Evolutionary conservation across 2,797 vertebrate genomes (phyloP).

Genomic region (Channallabes apus): DNA sequence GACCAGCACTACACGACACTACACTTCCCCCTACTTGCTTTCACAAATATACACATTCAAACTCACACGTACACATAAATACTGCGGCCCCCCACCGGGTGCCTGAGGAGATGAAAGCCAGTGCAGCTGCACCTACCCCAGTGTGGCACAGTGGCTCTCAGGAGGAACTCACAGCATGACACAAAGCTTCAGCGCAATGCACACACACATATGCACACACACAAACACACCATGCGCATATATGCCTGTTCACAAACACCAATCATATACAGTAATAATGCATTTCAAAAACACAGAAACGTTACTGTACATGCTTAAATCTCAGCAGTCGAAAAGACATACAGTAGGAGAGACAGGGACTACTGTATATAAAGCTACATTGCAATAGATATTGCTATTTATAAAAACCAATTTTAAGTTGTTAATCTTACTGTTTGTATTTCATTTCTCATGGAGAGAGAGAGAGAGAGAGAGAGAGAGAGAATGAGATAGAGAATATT

Average conservation of each 20-base stretch:
- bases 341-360: neutral
- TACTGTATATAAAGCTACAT: neutral
- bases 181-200: conserved; percentile 48
- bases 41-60: conserved; percentile 42
- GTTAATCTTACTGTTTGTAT: neutral
- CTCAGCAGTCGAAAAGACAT: neutral
- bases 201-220: conserved; percentile 37
- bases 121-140: conserved; percentile 63
- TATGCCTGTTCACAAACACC: conserved; percentile 28
- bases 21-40: conserved; percentile 29
- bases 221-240: conserved; percentile 23
- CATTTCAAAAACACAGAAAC: conserved; percentile 21
- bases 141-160: conserved; percentile 65
- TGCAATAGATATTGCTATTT: conserved; percentile 6
- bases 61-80: conserved; percentile 50
- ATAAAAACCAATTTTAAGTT: neutral
- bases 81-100: conserved; percentile 48
- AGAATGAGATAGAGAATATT: neutral
- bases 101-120: conserved; percentile 65
- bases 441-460: neutral
- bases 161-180: conserved; percentile 60
- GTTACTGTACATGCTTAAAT: neutral
- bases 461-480: neutral
- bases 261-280: conserved; percentile 32
- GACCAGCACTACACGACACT: conserved; percentile 22